Conservation (phyloP, 1,140 invertebrate genomes). For the Drosophila tropicalis region DNA sequence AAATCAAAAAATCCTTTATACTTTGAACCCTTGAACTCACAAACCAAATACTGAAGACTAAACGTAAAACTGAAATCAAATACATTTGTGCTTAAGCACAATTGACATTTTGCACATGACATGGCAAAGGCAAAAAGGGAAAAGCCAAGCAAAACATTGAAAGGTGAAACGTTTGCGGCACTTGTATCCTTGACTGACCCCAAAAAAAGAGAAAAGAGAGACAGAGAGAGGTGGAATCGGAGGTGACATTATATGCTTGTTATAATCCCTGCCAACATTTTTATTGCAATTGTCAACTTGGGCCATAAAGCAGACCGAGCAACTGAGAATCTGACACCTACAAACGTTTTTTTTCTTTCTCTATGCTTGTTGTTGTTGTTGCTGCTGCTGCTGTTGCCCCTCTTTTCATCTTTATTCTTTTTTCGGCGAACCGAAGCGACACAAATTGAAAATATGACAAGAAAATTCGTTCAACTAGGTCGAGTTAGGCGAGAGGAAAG, state of each 20-base stretch:
- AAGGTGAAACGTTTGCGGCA: constrained; percentile 62
- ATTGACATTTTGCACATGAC: constrained; percentile 76
- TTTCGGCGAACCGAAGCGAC: constrained; percentile 54
- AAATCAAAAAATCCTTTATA: not conserved
- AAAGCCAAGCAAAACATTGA: constrained; percentile 45
- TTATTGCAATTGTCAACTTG: constrained; percentile 79
- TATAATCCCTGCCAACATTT: constrained; percentile 79
- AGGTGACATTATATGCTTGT: constrained; percentile 74
- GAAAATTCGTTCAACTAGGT: constrained; percentile 75
- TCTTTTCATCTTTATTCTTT: constrained; percentile 23
- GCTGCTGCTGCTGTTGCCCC: not conserved
- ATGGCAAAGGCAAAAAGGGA: constrained; percentile 44
- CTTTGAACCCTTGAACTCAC: not conserved
- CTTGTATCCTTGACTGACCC: constrained; percentile 58
- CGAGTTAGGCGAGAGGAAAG: constrained; percentile 31
- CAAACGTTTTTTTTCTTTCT: constrained; percentile 41
- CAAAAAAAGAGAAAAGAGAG: not conserved
- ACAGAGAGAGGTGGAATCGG: not conserved
- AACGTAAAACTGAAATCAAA: constrained; percentile 66
- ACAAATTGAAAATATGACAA: constrained; percentile 82
- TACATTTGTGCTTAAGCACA: constrained; percentile 74
- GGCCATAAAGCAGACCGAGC: constrained; percentile 64
- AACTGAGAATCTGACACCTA: constrained; percentile 69
- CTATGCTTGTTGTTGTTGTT: constrained; percentile 1
- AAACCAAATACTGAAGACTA: constrained; percentile 26